A percentile compares a stretch with the other conserved stretches of the same genome.
Conservation (phyloP, 2,888 invertebrate species). For the Apodemia zela region DNA sequence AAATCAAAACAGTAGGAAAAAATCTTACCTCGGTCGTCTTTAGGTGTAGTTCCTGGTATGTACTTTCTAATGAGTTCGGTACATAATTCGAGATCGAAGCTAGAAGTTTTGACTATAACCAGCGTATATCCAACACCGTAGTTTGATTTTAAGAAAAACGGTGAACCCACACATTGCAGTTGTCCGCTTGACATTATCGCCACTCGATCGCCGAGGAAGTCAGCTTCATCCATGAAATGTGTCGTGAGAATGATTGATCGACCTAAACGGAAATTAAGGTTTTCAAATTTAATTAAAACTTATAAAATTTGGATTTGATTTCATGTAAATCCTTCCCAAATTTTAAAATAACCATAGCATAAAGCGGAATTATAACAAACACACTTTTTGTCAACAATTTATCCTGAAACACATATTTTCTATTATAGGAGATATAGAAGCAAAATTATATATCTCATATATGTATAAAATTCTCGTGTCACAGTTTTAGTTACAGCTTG, state of each 20-base stretch:
- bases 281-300: neutral
- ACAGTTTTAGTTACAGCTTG: too few species aligned
- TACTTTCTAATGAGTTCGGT: conserved; percentile 82
- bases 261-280: conserved; percentile 50
- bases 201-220: conserved; percentile 91
- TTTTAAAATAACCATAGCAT: too few species aligned
- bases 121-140: conserved; percentile 93
- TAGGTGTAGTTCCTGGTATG: conserved; percentile 83
- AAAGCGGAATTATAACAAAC: too few species aligned
- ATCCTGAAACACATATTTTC: too few species aligned
- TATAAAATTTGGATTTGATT: neutral
- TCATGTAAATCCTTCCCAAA: too few species aligned
- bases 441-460: too few species aligned
- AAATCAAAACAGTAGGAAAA: neutral
- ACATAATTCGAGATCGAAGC: conserved; percentile 50
- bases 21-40: conserved; percentile 71
- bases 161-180: conserved; percentile 89
- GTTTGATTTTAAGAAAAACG: conserved; percentile 90
- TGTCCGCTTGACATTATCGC: conserved; percentile 92
- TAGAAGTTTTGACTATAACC: conserved; percentile 70
- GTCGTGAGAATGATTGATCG: conserved; percentile 90
- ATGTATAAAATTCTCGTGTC: too few species aligned
- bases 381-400: too few species aligned
- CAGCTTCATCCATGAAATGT: conserved; percentile 96
- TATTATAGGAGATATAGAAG: too few species aligned